Percentiles rank a stretch among this genome's conserved stretches.
Evolutionary conservation across 2,113 vertebrate species (phyloP).

Genomic region (Hucho hucho): DNA sequence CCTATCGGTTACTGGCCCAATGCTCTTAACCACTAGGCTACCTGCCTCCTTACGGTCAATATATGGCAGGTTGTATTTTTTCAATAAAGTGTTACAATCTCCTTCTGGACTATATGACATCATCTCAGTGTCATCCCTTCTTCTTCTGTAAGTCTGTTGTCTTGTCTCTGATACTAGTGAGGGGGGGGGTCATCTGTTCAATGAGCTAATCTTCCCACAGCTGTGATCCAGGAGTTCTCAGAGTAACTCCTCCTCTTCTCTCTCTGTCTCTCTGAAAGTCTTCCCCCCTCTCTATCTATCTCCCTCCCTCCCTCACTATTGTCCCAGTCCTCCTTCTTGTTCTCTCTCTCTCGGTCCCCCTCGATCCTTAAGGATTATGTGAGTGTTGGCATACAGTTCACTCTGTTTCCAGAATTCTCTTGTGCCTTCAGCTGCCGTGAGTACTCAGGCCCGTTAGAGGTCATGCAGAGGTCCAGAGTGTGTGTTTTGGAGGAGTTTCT

Average conservation of each 20-base stretch:
- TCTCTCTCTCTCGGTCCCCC: background rate
- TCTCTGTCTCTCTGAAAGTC: too few relatives aligned
- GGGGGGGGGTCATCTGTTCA: conserved; percentile 10
- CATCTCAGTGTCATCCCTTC: background rate
- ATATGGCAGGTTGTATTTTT: conserved; percentile 56
- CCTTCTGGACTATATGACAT: conserved; percentile 21
- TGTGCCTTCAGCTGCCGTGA: conserved; percentile 57
- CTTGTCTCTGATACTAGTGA: background rate
- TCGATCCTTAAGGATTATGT: conserved; percentile 44
- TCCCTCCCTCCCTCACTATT: background rate
- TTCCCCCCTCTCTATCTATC: background rate
- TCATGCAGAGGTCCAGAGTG: conserved; percentile 44
- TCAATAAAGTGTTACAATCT: conserved; percentile 69
- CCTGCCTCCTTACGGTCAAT: conserved; percentile 2
- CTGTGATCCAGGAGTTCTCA: background rate
- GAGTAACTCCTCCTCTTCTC: background rate
- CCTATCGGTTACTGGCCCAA: too few relatives aligned
- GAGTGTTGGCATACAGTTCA: conserved; percentile 46
- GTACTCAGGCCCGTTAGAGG: conserved; percentile 39
- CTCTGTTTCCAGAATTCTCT: conserved; percentile 51
- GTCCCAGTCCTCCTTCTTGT: background rate
- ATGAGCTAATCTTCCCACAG: conserved; percentile 5
- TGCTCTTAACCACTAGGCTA: too few relatives aligned
- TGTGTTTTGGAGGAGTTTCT: background rate
- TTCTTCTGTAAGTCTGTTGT: background rate